Base-by-base conservation (phyloP, 2,113 vertebrate species). In the Trogon surrucura region DNA sequence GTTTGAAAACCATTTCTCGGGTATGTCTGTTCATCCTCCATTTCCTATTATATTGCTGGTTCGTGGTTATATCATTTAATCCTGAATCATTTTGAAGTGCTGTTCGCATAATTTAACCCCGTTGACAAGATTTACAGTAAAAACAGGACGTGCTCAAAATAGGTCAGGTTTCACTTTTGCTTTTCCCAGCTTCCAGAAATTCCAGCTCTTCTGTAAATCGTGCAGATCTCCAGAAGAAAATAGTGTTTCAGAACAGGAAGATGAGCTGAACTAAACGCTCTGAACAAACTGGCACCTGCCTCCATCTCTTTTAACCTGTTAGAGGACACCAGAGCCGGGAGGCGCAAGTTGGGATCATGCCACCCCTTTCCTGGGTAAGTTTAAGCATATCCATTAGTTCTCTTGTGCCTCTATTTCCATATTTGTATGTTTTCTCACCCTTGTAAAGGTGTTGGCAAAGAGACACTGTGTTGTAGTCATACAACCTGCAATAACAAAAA, bases 401-500 rank as follows among this genome's bases (percentile, higher is more conserved):
- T 60, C 44, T 64, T 60, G 14, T 78, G 67, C 71, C 72, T 94
- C 64, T 80, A 21, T 93, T 74, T 86, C 86, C 72, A n/a, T 58
- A 89, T 75, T 81, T 74, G 32, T 95, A 57, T 95, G 72, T 89
- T 81, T 96, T 89, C 80, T 95, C 86, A 81, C 94, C 80, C 61
- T 81, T 34, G 16, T 32, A 89, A 93, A 96, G 91, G 77, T 95
- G 89, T 92, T 96, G 88, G 86, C 89, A 96, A 95, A 96, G 86
- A 89, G 72, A 78, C 38, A 60, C 80, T 88, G 13, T 80, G 65
- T 95, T 96, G 92, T 96, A 95, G 80, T 86, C 77, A 78, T 95
- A 93, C 72, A 95, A 95, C 93, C 83, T 97, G 86, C 80, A 93
- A 36, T 92, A 95, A 89, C 80, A 94, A 95, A 95, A 96, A 95